Evolutionary conservation across 2,797 vertebrate species (phyloP).

Genomic region (Dipus sagitta): DNA sequence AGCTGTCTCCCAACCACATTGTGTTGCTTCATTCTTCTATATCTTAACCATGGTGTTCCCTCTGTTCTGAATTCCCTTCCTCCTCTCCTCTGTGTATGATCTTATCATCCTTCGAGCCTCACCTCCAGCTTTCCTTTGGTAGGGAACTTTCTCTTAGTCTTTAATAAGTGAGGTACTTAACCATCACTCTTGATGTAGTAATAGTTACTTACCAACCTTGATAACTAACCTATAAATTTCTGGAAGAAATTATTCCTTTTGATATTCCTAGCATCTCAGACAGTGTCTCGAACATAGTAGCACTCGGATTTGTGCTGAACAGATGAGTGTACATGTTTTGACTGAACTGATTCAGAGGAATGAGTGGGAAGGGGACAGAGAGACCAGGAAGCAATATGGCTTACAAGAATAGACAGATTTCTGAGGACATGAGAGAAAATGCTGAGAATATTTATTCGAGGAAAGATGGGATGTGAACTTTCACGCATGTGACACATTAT

Average conservation of each 20-base stretch:
- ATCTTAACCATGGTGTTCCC: too few relatives aligned
- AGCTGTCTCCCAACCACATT: not conserved
- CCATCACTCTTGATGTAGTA: not conserved
- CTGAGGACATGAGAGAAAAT: not conserved
- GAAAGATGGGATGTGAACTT: conserved; percentile 20
- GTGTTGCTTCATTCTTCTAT: not conserved
- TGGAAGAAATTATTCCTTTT: not conserved
- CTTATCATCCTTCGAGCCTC: not conserved
- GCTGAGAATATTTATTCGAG: not conserved
- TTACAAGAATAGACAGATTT: not conserved
- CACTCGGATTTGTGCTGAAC: not conserved
- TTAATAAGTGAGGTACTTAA: not conserved
- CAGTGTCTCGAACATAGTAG: not conserved
- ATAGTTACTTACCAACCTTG: not conserved
- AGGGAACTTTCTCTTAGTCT: not conserved
- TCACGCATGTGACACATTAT: conserved; percentile 20
- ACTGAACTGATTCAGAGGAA: conserved; percentile 5
- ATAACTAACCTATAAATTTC: not conserved
- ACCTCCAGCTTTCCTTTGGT: not conserved
- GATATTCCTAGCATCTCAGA: not conserved
- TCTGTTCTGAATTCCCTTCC: not conserved
- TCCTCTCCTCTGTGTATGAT: not conserved
- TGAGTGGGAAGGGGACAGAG: not conserved
- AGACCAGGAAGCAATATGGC: not conserved
- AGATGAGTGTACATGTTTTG: not conserved